Percentiles rank a stretch among this genome's conserved stretches.
These are phyloP conservation scores for Tetropium fuscum DNA, from an alignment of 2,888 invertebrate genomes.

Conservation along the genomic window DNA sequence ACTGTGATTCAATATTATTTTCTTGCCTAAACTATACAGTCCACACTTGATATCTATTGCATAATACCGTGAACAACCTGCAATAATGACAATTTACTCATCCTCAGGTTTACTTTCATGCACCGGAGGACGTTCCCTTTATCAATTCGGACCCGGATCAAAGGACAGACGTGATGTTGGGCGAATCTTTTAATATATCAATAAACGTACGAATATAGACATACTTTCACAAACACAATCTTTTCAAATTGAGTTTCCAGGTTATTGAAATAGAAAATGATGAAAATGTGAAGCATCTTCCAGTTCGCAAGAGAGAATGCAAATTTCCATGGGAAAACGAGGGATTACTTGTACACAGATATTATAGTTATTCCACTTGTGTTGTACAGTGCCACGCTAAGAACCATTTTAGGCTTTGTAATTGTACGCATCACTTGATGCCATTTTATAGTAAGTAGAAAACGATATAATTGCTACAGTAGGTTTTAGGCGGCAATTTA, in stretches of 20 bases:
- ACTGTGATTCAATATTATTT: too few relatives aligned
- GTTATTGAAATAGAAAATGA: conserved; percentile 73
- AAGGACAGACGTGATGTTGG: conserved; percentile 61
- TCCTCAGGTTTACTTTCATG: conserved; percentile 71
- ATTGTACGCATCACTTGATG: conserved; percentile 75
- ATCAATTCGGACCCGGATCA: conserved; percentile 68
- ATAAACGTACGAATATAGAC: conserved; percentile 55
- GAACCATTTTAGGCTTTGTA: conserved; percentile 69
- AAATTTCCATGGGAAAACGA: conserved; percentile 69
- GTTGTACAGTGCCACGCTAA: conserved; percentile 71
- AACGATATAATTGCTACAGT: background rate
- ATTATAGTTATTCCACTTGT: conserved; percentile 73
- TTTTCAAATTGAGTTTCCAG: conserved; percentile 59
- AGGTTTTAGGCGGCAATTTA: too few relatives aligned
- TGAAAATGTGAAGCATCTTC: conserved; percentile 67
- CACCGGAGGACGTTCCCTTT: conserved; percentile 71
- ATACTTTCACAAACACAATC: background rate
- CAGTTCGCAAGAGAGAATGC: conserved; percentile 69
- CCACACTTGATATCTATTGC: too few relatives aligned
- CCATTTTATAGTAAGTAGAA: conserved; percentile 68
- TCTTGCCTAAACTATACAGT: too few relatives aligned
- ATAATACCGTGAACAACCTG: too few relatives aligned
- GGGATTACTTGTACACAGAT: conserved; percentile 65
- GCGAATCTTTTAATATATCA: conserved; percentile 59
- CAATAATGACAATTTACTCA: too few relatives aligned